Evolutionary conservation across 2,113 vertebrate genomes (phyloP).

Genomic region (Antennarius striatus): DNA sequence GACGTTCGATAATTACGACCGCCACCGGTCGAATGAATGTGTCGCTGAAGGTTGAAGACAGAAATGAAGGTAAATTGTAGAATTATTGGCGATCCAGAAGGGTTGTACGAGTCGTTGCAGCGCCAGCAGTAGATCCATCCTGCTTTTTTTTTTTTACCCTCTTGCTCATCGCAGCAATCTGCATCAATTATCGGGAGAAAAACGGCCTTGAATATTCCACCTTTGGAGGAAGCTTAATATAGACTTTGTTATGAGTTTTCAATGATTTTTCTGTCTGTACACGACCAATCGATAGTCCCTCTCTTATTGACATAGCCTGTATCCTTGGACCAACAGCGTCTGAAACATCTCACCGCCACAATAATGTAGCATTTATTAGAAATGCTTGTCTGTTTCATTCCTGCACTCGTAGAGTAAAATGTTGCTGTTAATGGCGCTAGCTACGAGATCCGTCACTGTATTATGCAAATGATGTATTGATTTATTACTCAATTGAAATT

Average conservation of each 20-base stretch:
- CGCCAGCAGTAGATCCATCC: constrained; percentile 8
- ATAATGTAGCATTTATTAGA: not conserved
- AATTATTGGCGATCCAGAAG: constrained; percentile 55
- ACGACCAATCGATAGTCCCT: constrained; percentile 1
- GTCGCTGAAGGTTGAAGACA: constrained; percentile 56
- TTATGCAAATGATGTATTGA: no score
- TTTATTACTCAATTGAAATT: no score
- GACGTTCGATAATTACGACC: constrained; percentile 71
- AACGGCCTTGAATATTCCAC: not conserved
- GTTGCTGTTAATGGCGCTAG: no score
- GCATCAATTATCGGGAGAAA: not conserved
- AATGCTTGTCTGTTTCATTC: not conserved
- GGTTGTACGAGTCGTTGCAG: constrained; percentile 40
- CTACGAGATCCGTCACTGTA: no score
- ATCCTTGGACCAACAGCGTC: constrained; percentile 2
- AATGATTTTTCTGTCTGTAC: not conserved
- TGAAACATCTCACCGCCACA: not conserved
- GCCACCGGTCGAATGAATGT: constrained; percentile 68
- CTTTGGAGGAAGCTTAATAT: not conserved
- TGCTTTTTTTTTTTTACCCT: not conserved
- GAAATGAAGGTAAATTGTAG: constrained; percentile 55
- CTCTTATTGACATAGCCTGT: not conserved
- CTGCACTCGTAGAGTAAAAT: not conserved
- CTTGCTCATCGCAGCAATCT: not conserved
- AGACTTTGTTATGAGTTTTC: no score